Evolutionary conservation across 2,797 vertebrate genomes (phyloP).

Genomic region (Scyliorhinus canicula): DNA sequence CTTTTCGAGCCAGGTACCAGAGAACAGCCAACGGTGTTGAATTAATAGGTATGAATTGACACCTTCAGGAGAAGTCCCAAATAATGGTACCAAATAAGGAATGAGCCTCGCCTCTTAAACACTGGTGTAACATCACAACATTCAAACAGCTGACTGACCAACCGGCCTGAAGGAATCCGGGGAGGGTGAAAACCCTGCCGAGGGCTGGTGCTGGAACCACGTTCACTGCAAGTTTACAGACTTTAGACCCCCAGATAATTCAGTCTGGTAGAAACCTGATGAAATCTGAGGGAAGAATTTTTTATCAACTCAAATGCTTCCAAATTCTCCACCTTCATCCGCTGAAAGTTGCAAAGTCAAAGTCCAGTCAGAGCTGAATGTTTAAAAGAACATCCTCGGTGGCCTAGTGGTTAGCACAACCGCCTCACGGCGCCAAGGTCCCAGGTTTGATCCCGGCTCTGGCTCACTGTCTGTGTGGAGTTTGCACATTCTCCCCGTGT

Average conservation of each 20-base stretch:
- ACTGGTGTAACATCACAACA: neutral
- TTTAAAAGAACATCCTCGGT: too few relatives aligned
- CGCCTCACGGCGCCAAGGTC: too few relatives aligned
- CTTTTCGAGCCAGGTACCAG: neutral
- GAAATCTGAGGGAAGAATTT: neutral
- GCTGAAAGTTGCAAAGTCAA: neutral
- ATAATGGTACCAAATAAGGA: neutral
- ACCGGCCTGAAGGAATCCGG: neutral
- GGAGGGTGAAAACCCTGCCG: neutral
- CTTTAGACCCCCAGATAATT: neutral
- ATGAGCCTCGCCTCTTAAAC: neutral
- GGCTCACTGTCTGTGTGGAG: too few relatives aligned
- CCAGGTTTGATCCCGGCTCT: too few relatives aligned
- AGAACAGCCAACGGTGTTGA: neutral
- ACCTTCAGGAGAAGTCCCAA: neutral
- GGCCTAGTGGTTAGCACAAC: too few relatives aligned
- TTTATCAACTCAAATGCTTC: neutral
- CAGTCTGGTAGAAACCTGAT: neutral
- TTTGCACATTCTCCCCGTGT: too few relatives aligned
- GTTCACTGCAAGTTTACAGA: neutral
- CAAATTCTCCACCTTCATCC: neutral
- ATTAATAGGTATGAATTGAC: neutral
- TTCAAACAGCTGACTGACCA: neutral
- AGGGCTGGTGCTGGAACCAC: neutral
- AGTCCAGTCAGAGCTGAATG: too few relatives aligned